These are phyloP conservation scores for Jaculus jaculus DNA, from an alignment of 2,113 vertebrate genomes.

Conservation along the genomic window DNA sequence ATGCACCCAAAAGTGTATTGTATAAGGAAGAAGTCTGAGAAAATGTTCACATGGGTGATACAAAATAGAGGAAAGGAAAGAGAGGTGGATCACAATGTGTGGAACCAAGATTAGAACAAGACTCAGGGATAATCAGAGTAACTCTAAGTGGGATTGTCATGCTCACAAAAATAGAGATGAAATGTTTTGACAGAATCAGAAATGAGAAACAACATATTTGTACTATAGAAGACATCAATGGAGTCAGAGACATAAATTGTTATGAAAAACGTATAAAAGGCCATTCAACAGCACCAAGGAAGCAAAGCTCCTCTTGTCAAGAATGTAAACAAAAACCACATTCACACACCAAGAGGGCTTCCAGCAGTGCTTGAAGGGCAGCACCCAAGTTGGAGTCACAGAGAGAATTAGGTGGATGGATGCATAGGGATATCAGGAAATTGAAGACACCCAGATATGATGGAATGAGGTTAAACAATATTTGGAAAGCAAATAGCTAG, in stretches of 20 bases:
- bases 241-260: not conserved
- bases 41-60: not conserved
- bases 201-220: slow-evolving; percentile 15
- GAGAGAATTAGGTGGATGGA: slow-evolving; percentile 67
- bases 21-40: not conserved
- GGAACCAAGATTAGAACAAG: not conserved
- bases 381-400: slow-evolving; percentile 31
- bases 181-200: slow-evolving; percentile 41
- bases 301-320: slow-evolving; percentile 12
- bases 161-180: not conserved
- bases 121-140: not conserved
- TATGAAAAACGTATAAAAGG: slow-evolving; percentile 1
- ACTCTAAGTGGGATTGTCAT: not conserved
- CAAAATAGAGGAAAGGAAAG: not conserved
- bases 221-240: not conserved
- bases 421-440: slow-evolving; percentile 49
- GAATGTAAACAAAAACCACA: slow-evolving; percentile 6
- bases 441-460: slow-evolving; percentile 61
- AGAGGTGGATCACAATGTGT: not conserved
- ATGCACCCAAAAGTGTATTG: not conserved
- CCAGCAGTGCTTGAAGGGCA: not conserved
- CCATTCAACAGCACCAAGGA: not conserved
- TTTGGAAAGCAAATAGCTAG: slow-evolving; percentile 67
- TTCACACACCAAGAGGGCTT: slow-evolving; percentile 34
- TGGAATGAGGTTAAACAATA: slow-evolving; percentile 64